phyloP scores from a whole-genome alignment of 1,140 invertebrate genomes.

The Brachionus plicatilis region DNA sequence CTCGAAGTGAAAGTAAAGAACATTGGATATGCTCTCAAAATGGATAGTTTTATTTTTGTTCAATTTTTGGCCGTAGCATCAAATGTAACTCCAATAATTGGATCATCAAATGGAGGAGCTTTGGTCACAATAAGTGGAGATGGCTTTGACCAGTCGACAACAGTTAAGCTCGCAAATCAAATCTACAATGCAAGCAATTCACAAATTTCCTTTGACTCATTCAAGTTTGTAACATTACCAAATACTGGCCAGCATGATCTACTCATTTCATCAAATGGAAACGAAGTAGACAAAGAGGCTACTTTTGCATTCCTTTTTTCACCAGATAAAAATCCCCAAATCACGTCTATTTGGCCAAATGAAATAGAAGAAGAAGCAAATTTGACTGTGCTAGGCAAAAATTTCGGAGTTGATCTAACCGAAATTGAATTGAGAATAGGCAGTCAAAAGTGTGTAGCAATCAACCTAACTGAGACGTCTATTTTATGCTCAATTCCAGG shows the following conservation, averaged over 20 bases:
- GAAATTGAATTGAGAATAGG: conserved; percentile 41
- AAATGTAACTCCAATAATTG: background rate
- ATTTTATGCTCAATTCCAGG: conserved; percentile 7
- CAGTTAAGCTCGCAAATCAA: conserved; percentile 43
- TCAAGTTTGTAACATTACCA: background rate
- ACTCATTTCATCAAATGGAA: background rate
- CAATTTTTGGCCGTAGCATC: background rate
- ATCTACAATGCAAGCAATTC: conserved; percentile 40
- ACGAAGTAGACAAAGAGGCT: background rate
- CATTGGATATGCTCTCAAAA: background rate
- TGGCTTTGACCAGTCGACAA: conserved; percentile 43
- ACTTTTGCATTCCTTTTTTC: background rate
- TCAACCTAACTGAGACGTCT: conserved; percentile 18
- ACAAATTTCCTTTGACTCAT: background rate
- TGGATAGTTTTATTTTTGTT: background rate
- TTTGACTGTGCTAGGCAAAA: background rate
- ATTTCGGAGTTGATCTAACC: background rate
- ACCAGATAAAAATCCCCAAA: background rate
- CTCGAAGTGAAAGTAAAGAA: background rate
- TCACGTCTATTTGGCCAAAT: background rate
- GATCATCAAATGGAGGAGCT: conserved; percentile 41
- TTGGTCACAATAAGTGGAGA: conserved; percentile 44
- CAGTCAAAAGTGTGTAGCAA: conserved; percentile 32
- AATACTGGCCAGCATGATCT: background rate
- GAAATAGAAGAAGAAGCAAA: background rate